Evolutionary conservation across 2,888 invertebrate species (phyloP).

Genomic region (Chydorus sphaericus): DNA sequence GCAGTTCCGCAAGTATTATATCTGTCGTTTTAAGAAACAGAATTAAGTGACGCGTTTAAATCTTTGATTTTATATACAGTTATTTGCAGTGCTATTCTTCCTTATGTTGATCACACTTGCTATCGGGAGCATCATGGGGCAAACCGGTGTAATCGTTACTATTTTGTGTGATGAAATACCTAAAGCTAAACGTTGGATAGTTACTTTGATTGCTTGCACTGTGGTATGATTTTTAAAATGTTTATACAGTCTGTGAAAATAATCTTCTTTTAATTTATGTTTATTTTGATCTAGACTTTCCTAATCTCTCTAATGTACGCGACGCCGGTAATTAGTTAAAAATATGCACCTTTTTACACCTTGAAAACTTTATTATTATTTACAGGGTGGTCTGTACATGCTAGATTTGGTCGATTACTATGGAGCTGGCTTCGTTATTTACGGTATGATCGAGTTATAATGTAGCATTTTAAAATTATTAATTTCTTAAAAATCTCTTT

Average conservation of each 20-base stretch:
- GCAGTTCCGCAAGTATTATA: constrained; percentile 58
- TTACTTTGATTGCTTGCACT: constrained; percentile 21
- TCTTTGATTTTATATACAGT: constrained; percentile 23
- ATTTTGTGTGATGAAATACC: constrained; percentile 36
- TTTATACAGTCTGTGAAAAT: no score
- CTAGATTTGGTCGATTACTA: constrained; percentile 56
- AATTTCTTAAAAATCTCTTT: constrained; percentile 55
- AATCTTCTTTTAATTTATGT: no score
- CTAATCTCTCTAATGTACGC: constrained; percentile 50
- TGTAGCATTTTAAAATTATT: constrained; percentile 48
- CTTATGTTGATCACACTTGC: constrained; percentile 41
- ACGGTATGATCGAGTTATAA: no score
- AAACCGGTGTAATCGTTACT: constrained; percentile 35
- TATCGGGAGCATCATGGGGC: constrained; percentile 36
- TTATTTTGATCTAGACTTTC: no score
- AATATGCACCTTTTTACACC: background rate
- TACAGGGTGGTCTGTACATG: constrained; percentile 56
- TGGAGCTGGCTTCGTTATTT: constrained; percentile 39
- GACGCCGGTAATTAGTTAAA: constrained; percentile 44
- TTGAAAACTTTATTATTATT: constrained; percentile 19
- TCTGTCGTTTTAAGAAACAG: background rate
- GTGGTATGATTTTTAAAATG: background rate
- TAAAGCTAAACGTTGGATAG: constrained; percentile 26
- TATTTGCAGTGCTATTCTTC: constrained; percentile 41
- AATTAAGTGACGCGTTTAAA: background rate